Percentiles rank a stretch among this genome's conserved stretches.
Evolutionary conservation across 2,888 invertebrate genomes (phyloP).

Genomic region (Ctenicera cuprea): DNA sequence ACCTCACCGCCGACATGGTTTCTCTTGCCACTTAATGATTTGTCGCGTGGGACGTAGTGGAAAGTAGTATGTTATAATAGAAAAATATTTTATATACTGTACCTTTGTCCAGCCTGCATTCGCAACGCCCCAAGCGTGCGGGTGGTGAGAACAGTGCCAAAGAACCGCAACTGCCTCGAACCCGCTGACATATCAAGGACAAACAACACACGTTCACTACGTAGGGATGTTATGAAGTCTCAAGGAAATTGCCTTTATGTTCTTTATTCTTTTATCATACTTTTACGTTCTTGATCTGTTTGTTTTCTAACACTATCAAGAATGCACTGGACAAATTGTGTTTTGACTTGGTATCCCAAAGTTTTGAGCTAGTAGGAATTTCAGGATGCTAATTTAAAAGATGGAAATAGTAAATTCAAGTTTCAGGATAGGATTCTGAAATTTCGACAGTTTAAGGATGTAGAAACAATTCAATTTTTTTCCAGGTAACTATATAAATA

Average conservation of each 20-base stretch:
- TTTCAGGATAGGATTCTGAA: too few relatives aligned
- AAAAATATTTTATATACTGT: slow-evolving; percentile 55
- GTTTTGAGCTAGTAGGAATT: too few relatives aligned
- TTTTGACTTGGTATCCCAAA: too few relatives aligned
- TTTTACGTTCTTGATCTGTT: not conserved
- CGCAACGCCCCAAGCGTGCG: slow-evolving; percentile 37
- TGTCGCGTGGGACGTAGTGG: slow-evolving; percentile 58
- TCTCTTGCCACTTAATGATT: slow-evolving; percentile 61
- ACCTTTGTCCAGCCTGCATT: slow-evolving; percentile 38
- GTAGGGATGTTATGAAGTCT: not conserved
- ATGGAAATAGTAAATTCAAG: too few relatives aligned
- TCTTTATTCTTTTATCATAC: not conserved
- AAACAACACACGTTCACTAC: not conserved
- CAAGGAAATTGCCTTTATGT: not conserved
- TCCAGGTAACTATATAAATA: too few relatives aligned
- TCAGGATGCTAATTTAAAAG: too few relatives aligned
- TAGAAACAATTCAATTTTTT: too few relatives aligned
- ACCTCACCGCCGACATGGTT: slow-evolving; percentile 58
- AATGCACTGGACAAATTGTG: too few relatives aligned
- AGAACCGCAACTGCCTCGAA: slow-evolving; percentile 6
- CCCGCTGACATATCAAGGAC: slow-evolving; percentile 5
- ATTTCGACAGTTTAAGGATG: too few relatives aligned
- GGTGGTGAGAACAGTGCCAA: slow-evolving; percentile 39
- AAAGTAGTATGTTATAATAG: slow-evolving; percentile 57
- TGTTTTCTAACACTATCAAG: too few relatives aligned